Conservation (phyloP, 2,797 vertebrate species). For the Spea hammondii region DNA sequence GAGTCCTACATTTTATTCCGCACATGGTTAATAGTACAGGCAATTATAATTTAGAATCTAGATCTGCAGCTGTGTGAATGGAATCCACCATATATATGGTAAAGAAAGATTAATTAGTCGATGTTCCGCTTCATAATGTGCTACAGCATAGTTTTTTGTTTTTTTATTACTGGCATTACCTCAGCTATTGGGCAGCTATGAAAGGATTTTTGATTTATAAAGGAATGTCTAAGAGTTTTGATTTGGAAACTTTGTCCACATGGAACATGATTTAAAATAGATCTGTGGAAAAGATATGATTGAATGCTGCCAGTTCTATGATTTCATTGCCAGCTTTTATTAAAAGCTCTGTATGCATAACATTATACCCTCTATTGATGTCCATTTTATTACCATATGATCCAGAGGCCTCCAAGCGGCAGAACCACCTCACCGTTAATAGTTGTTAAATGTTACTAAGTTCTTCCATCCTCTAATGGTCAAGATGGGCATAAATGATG, state of each 20-base stretch:
- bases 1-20: slow-evolving; percentile 22
- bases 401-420: no score
- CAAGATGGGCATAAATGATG: no score
- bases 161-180: not conserved
- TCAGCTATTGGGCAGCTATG: slow-evolving; percentile 10
- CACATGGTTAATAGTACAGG: slow-evolving; percentile 16
- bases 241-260: slow-evolving; percentile 11
- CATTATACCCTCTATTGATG: no score
- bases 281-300: not conserved
- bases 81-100: not conserved
- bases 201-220: slow-evolving; percentile 18
- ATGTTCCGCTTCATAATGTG: not conserved
- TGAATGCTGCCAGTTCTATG: not conserved
- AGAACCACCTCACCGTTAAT: no score
- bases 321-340: not conserved
- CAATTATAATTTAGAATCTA: slow-evolving; percentile 4
- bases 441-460: no score
- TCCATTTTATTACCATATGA: no score
- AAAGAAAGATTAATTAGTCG: slow-evolving; percentile 1
- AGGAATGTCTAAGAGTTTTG: not conserved
- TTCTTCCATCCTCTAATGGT: no score
- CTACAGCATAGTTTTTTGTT: not conserved
- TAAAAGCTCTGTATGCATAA: not conserved
- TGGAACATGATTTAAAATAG: slow-evolving; percentile 7
- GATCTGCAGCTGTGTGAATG: not conserved